Evolutionary conservation across 2,113 vertebrate species (phyloP).

Genomic region (Rhagologus leucostigma): DNA sequence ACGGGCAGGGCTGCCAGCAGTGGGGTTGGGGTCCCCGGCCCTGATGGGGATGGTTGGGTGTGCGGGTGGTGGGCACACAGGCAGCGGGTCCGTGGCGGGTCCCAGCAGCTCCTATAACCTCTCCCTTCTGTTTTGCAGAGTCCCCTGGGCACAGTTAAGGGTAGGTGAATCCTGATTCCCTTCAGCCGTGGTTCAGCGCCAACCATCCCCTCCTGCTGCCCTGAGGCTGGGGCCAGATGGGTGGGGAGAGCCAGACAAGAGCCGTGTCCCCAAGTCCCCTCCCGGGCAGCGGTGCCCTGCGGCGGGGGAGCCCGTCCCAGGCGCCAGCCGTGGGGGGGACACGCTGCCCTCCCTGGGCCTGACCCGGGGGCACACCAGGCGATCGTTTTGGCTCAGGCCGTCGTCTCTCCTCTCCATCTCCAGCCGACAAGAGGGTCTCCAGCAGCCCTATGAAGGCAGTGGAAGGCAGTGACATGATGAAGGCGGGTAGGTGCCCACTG

Average conservation of each 20-base stretch:
- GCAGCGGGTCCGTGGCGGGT: accelerated
- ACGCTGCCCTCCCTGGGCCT: not conserved
- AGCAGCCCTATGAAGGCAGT: slow-evolving; percentile 70
- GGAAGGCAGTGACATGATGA: slow-evolving; percentile 82
- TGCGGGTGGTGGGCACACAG: not conserved
- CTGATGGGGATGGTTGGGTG: not conserved
- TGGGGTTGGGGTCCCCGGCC: not conserved
- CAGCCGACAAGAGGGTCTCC: slow-evolving; percentile 70
- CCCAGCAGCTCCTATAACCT: not conserved
- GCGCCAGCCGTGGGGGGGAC: not conserved
- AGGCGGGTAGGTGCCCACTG: slow-evolving; percentile 72
- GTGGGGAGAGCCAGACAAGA: not conserved
- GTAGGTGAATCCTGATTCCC: slow-evolving; percentile 53
- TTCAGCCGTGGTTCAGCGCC: not conserved
- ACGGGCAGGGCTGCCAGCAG: not conserved
- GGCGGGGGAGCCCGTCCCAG: not conserved
- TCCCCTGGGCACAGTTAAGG: slow-evolving; percentile 67
- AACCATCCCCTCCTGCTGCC: not conserved
- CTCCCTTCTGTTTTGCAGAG: slow-evolving; percentile 71
- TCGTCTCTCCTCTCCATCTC: not conserved
- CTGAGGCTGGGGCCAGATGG: not conserved
- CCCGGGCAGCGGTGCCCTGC: accelerated
- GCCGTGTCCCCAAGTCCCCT: not conserved
- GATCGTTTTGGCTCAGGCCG: not conserved
- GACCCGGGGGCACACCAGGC: accelerated